phyloP scores from a whole-genome alignment of 2,113 vertebrate species.

The Anolis carolinensis region DNA sequence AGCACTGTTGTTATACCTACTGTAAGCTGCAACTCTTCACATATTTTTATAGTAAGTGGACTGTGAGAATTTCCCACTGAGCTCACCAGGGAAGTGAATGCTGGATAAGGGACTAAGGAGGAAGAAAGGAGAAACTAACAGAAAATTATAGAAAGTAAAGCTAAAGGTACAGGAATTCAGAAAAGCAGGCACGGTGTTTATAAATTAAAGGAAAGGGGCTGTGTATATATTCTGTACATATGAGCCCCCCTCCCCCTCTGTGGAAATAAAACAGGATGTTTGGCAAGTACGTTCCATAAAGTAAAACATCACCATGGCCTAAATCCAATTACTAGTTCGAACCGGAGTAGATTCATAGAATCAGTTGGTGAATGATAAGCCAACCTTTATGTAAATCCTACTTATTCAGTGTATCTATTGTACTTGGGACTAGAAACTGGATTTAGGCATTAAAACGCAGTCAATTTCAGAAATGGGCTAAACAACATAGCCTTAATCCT shows the following conservation, averaged over 20 bases:
- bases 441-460: neutral
- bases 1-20: too few species aligned
- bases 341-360: too few species aligned
- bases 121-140: constrained; percentile 28
- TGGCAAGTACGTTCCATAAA: neutral
- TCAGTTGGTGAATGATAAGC: too few species aligned
- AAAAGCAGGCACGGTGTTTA: neutral
- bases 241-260: neutral
- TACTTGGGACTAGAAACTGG: too few species aligned
- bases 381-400: too few species aligned
- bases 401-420: too few species aligned
- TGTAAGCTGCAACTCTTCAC: neutral
- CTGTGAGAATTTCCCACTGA: neutral
- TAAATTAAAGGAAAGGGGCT: neutral
- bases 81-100: constrained; percentile 9
- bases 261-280: neutral
- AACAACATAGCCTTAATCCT: neutral
- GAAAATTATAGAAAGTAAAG: neutral
- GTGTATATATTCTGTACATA: neutral
- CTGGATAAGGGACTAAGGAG: neutral
- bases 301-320: neutral
- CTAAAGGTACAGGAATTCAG: neutral
- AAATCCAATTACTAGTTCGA: too few species aligned
- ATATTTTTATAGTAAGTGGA: neutral
- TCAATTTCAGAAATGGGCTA: neutral